Conservation (phyloP, 2,113 vertebrate species). For the Erinaceus europaeus region DNA sequence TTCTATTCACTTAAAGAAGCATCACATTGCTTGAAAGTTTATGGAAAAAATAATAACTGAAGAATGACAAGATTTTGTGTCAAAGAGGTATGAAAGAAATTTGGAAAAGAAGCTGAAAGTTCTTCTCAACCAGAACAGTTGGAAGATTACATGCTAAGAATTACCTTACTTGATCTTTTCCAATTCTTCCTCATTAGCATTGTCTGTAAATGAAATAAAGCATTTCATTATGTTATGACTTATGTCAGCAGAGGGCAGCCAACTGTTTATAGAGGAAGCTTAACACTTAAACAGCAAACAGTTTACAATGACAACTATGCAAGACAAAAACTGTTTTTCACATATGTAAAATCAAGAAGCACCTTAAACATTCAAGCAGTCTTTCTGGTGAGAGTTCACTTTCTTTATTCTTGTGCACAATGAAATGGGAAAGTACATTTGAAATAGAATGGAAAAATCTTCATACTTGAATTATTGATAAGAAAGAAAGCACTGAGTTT, state of each 20-base stretch:
- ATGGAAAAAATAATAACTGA: constrained; percentile 50
- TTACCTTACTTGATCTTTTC: constrained; percentile 99
- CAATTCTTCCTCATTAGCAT: constrained; percentile 99
- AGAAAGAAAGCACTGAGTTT: background rate
- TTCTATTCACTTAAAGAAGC: constrained; percentile 49
- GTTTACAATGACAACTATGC: constrained; percentile 47
- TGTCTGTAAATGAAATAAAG: constrained; percentile 98
- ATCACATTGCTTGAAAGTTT: background rate
- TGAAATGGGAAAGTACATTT: background rate
- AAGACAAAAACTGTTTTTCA: constrained; percentile 44
- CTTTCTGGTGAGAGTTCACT: background rate
- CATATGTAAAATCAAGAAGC: constrained; percentile 7
- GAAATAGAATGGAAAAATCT: constrained; percentile 3
- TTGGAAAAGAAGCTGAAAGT: constrained; percentile 50
- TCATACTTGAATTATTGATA: background rate
- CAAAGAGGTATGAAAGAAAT: constrained; percentile 27
- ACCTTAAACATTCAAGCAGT: constrained; percentile 7
- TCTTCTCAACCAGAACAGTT: constrained; percentile 59
- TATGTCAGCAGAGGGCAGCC: constrained; percentile 58
- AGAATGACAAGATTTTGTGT: constrained; percentile 45
- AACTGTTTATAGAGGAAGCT: constrained; percentile 40
- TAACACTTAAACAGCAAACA: constrained; percentile 63
- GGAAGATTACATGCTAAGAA: constrained; percentile 86
- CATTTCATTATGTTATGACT: constrained; percentile 87
- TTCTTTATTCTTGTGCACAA: background rate